Evolutionary conservation across 30 jellyfish, hydroid and myxozoan genomes (phyloP), one percentile per base, ranked within the genome.

Genomic region (Morbakka virulenta): DNA sequence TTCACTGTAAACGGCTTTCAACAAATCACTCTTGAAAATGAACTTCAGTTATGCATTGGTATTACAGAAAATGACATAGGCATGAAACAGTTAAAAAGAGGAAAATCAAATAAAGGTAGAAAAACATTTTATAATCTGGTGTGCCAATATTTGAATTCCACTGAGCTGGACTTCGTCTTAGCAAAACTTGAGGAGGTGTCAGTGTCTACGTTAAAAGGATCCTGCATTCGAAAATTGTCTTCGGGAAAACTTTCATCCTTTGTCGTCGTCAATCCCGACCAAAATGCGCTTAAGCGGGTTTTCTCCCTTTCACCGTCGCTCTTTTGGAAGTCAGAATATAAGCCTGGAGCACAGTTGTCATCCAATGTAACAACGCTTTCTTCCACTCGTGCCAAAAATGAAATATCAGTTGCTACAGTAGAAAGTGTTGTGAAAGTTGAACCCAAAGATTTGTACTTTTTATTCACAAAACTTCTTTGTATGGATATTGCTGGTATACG

Each of bases 21-120:
- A 52, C 95, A 85, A 76, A 83, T 81, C 9, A 26, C 72, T 34
- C 76, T 85, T 32, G 95, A 85, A 34, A 21, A 76, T n/a, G 91
- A 85, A 48, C 86, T 85, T 35, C 72, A 35, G 6, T 79, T 85
- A 17, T 41, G 75, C 33, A 65, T 85, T 33, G 90, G 95, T 36
- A 67, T 76, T 11, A 35, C 34, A 6, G 95, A 85, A 33, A 75
- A 85, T 79, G 90, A 76, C 70, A 48, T 32, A 29, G 50, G 64
- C 2, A 28, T 32, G 11, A 72, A 57, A 31, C 36, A 68, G 27
- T 3, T 33, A 11, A 75, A 61, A 32, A 83, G 95, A 76, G 83
- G 90, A 79, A 85, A 85, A 76, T 77, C 72, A 26, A 68, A 26
- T 22, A 74, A 74, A 74, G 35, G 61, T 4, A 71, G 64, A 35